Evolutionary conservation across 2,888 invertebrate genomes (phyloP).

Genomic region (Cheiracanthium punctorium): DNA sequence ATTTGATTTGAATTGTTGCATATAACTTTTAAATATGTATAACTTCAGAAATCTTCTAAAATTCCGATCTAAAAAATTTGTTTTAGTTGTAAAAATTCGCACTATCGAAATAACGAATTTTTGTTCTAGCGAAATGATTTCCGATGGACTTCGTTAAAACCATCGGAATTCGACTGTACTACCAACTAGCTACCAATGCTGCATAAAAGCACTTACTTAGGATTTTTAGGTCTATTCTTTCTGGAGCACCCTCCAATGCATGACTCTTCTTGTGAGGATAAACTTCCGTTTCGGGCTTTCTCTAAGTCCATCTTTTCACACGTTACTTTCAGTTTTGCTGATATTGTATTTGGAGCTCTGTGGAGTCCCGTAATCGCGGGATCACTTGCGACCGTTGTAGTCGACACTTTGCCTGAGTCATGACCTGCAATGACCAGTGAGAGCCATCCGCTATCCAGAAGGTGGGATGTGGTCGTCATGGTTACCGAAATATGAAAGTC

Average conservation of each 20-base stretch:
- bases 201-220: slow-evolving; percentile 39
- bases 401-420: slow-evolving; percentile 44
- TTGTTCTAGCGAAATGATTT: too few relatives aligned
- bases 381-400: slow-evolving; percentile 14
- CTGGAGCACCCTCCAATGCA: slow-evolving; percentile 46
- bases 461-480: slow-evolving; percentile 58
- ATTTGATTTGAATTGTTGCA: too few relatives aligned
- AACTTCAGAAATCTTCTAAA: too few relatives aligned
- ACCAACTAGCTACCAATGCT: too few relatives aligned
- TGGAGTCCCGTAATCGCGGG: slow-evolving; percentile 19
- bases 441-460: slow-evolving; percentile 65
- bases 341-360: slow-evolving; percentile 39
- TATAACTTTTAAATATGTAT: too few relatives aligned
- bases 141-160: too few relatives aligned
- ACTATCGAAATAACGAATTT: too few relatives aligned
- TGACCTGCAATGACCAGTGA: slow-evolving; percentile 58
- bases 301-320: slow-evolving; percentile 68
- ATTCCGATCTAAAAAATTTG: too few relatives aligned
- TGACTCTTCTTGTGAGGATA: slow-evolving; percentile 60
- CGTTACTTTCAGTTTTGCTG: slow-evolving; percentile 63
- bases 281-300: slow-evolving; percentile 33
- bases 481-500: slow-evolving; percentile 19
- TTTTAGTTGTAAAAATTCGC: too few relatives aligned
- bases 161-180: too few relatives aligned
- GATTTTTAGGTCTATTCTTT: slow-evolving; percentile 64